phyloP scores from a whole-genome alignment of 2,888 invertebrate species.

The Macrophya alboannulata region DNA sequence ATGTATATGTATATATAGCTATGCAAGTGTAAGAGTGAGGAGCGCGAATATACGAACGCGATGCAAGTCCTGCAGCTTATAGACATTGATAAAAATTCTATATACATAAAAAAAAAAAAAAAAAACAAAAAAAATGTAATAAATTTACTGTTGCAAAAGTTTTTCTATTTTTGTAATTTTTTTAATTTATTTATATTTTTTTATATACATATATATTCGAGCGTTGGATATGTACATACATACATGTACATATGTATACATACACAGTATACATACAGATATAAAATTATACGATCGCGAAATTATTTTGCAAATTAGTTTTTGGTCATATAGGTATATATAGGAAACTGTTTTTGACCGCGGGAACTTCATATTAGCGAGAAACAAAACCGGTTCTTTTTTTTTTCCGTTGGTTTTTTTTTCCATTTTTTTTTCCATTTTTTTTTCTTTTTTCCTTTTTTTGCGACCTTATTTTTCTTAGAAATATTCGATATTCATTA shows the following conservation, averaged over 20 bases:
- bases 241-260: too few species aligned
- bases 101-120: too few species aligned
- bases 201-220: too few species aligned
- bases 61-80: too few species aligned
- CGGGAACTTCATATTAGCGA: neutral
- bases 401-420: neutral
- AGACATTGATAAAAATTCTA: neutral
- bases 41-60: too few species aligned
- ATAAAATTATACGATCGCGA: neutral
- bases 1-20: too few species aligned
- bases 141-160: too few species aligned
- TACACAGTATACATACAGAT: neutral
- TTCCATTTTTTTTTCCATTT: neutral
- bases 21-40: too few species aligned
- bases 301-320: neutral
- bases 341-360: neutral
- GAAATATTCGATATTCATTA: neutral
- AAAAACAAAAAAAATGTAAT: too few species aligned
- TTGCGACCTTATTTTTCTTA: neutral
- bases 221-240: neutral
- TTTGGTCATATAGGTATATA: neutral
- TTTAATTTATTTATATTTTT: too few species aligned
- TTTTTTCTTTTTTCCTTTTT: neutral
- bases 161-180: too few species aligned
- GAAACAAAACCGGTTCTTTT: constrained; percentile 9